Evolutionary conservation across 2,797 vertebrate species (phyloP).

Genomic region (Poecilia wingei): DNA sequence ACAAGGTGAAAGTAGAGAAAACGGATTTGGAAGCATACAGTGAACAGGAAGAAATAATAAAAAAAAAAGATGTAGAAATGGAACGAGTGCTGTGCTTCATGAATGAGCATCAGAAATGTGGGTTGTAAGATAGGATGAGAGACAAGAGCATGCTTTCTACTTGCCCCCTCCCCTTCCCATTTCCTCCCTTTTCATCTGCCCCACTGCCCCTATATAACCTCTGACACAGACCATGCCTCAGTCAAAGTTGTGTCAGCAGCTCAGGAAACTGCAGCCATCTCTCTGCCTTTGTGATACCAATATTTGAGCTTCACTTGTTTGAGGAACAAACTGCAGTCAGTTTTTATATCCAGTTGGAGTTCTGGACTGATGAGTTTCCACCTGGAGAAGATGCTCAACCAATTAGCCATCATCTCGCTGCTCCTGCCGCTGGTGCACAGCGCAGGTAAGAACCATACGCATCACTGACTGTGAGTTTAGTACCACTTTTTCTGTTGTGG

Average conservation of each 20-base stretch:
- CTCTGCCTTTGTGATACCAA: background rate
- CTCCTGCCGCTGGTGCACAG: conserved; percentile 36
- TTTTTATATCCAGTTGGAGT: background rate
- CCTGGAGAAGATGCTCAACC: conserved; percentile 46
- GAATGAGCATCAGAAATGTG: conserved; percentile 28
- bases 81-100: conserved; percentile 9
- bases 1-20: background rate
- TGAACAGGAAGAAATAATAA: background rate
- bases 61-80: background rate
- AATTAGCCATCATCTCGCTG: conserved; percentile 44
- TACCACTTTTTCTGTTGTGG: background rate
- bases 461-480: background rate
- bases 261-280: conserved; percentile 26
- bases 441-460: conserved; percentile 64
- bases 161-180: conserved; percentile 15
- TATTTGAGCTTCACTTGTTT: background rate
- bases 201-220: conserved; percentile 69
- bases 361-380: background rate
- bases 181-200: conserved; percentile 48
- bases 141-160: conserved; percentile 15
- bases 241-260: background rate
- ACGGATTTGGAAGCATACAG: background rate
- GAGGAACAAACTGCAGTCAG: background rate
- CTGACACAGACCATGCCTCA: conserved; percentile 30
- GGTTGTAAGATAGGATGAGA: conserved; percentile 23